These are phyloP conservation scores for Bruchidius siliquastri DNA, from an alignment of 2,888 invertebrate species.

Conservation along the genomic window DNA sequence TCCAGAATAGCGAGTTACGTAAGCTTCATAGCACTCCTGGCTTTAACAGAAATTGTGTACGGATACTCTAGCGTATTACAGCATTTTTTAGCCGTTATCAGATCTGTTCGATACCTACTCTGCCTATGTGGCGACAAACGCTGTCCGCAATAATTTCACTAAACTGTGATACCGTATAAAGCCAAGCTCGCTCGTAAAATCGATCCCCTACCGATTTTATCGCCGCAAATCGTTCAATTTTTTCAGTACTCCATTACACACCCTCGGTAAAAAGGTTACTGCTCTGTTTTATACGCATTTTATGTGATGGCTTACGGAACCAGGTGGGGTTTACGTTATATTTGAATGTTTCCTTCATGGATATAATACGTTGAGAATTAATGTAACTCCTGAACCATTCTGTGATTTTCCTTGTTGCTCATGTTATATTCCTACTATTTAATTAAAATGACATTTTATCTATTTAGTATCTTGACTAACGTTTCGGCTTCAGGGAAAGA, in stretches of 20 bases:
- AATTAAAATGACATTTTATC: too few species aligned
- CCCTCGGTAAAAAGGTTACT: neutral
- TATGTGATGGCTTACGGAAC: neutral
- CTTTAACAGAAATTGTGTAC: neutral
- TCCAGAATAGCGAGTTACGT: too few species aligned
- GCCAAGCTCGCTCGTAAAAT: neutral
- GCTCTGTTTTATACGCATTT: neutral
- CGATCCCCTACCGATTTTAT: neutral
- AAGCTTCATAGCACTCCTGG: neutral
- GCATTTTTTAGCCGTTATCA: neutral
- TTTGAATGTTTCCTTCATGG: neutral
- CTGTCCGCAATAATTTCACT: neutral
- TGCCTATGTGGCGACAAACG: neutral
- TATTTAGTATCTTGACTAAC: too few species aligned
- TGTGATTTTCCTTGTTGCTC: too few species aligned
- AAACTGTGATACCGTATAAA: neutral
- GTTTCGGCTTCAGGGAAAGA: too few species aligned
- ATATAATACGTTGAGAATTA: neutral
- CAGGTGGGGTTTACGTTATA: neutral
- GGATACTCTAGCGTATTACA: neutral
- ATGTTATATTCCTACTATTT: too few species aligned
- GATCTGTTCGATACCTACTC: neutral
- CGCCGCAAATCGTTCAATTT: neutral
- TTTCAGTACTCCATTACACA: neutral
- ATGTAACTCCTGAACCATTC: too few species aligned